Conservation (phyloP, 2,797 vertebrate species). For the Poecilia picta region DNA sequence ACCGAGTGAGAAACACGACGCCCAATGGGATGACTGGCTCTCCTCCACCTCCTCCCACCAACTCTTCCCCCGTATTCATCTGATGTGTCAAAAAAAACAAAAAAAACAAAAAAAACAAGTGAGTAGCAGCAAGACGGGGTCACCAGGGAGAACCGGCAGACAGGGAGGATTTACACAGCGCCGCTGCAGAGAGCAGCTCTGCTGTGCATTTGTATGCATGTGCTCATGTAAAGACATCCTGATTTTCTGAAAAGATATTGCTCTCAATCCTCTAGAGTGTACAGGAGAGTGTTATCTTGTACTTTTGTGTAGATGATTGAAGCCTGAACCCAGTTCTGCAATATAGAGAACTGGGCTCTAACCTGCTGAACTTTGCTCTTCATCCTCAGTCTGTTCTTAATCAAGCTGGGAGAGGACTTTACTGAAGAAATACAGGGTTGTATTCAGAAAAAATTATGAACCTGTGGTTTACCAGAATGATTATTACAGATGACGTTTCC, state of each 20-base stretch:
- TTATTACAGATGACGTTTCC: background rate
- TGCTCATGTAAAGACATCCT: slow-evolving; percentile 26
- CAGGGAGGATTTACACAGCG: slow-evolving; percentile 52
- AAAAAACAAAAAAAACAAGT: slow-evolving; percentile 44
- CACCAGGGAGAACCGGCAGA: slow-evolving; percentile 75
- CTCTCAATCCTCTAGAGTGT: slow-evolving; percentile 16
- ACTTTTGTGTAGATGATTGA: slow-evolving; percentile 11
- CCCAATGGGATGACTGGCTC: slow-evolving; percentile 76
- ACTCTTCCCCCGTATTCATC: slow-evolving; percentile 76
- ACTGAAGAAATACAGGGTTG: background rate
- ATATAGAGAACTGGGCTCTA: slow-evolving; percentile 9
- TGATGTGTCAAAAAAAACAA: slow-evolving; percentile 78
- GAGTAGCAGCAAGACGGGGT: slow-evolving; percentile 64
- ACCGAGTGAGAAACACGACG: slow-evolving; percentile 79
- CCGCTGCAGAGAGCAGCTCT: slow-evolving; percentile 32
- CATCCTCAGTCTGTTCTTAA: slow-evolving; percentile 5
- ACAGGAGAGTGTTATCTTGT: slow-evolving; percentile 9
- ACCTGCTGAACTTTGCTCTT: slow-evolving; percentile 15
- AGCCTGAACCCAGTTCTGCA: slow-evolving; percentile 14
- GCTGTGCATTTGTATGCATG: slow-evolving; percentile 40
- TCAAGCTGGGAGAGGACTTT: slow-evolving; percentile 3
- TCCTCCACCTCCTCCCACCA: slow-evolving; percentile 78
- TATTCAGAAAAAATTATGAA: background rate
- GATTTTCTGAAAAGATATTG: slow-evolving; percentile 24
- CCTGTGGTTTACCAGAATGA: background rate